Base-by-base conservation (phyloP, 2,888 invertebrate species). In the Tupiocoris notatus region DNA sequence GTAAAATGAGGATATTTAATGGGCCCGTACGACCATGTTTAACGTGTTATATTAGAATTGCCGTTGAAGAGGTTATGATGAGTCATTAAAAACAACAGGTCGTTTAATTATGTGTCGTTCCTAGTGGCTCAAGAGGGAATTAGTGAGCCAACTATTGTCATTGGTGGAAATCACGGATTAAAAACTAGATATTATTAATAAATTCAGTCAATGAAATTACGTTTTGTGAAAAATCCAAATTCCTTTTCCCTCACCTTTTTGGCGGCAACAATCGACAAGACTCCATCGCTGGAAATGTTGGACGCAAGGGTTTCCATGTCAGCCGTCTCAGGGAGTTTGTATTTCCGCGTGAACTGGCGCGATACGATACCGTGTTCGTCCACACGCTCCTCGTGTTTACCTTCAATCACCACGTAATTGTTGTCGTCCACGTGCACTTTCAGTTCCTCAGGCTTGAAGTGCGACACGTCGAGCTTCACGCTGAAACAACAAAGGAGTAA, bases 401-500 rank as follows among this genome's bases (percentile, higher is more conserved):
- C 85, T 58, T 84, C 83, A 3, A 85, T 82, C 1, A 83, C 81
- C 6, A 85, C 80, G 77, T 80, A 81, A 73, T 83, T 82, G 78
- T 84, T 84, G 77, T 84, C 84, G 1, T 83, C 83, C 0, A 83
- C 83, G 78, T 84, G 85, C 12, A 85, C 84, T 0, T 81, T 82
- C 6, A 85, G 81, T 79, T 85, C 85, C 7, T 84, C 83, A 0
- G 85, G 85, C 63, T 81, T 81, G 81, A 84, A 85, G 74, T 84
- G 83, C 25, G 82, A 83, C 17, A 84, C 83, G 78, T 85, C 84
- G 24, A 84, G 77, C 74, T 80, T 81, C 6, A 83, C 81, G 81
- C 83, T 75, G 57, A 77, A 79, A 22, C 39, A 12, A 39, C 12
- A 39, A 39, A 39, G n/a, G n/a, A n/a, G n/a, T n/a, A n/a, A n/a